Evolutionary conservation across 2,113 vertebrate genomes (phyloP), one percentile per base, ranked within the genome.

Genomic region (Crotalus helleri): DNA sequence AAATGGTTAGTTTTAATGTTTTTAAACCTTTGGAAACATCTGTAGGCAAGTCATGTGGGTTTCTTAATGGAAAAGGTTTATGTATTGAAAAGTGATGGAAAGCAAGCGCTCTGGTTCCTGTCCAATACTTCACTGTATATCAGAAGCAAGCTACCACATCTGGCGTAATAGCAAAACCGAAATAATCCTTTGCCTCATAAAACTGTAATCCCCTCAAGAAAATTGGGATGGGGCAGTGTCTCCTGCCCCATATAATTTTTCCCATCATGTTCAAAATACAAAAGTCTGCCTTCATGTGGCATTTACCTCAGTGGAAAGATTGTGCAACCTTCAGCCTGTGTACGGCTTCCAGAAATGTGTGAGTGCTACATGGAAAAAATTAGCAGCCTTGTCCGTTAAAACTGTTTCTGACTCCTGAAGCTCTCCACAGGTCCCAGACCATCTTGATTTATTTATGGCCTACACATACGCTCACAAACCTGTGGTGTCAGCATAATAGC

Each of bases 81-180:
- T 90, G 91, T 92, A 94, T 2, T 96, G 90, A 95, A 97, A 97
- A 95, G 95, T 95, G 95, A 97, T 88, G 95, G 93, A 97, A 97
- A 95, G 88, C 49, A 96, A 97, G 95, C 55, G 3, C 85, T 96
- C 95, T 97, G 97, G 96, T 97, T 33, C 93, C 92, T 92, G 64
- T 94, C 94, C 96, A 97, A 1, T 6, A 96, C 96, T 97, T 97
- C 96, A 95, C 91, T 97, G 95, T 95, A 96, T 97, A 95, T 97
- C 96, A 96, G 92, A 93, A 96, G 92, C 94, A 97, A 96, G 94
- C 90, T 96, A 86, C 89, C 94, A 95, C 95, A 97, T 97, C 95
- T 97, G 95, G 96, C 94, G 85, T n/a, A 94, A 93, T 92, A 96
- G 89, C 81, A 97, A 95, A 87, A 92, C 81, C 97, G 96, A 95